A percentile compares a stretch with the other conserved stretches of the same genome.
These are phyloP conservation scores for Corythornis cristatus DNA, from an alignment of 2,113 vertebrate genomes.

Conservation along the genomic window DNA sequence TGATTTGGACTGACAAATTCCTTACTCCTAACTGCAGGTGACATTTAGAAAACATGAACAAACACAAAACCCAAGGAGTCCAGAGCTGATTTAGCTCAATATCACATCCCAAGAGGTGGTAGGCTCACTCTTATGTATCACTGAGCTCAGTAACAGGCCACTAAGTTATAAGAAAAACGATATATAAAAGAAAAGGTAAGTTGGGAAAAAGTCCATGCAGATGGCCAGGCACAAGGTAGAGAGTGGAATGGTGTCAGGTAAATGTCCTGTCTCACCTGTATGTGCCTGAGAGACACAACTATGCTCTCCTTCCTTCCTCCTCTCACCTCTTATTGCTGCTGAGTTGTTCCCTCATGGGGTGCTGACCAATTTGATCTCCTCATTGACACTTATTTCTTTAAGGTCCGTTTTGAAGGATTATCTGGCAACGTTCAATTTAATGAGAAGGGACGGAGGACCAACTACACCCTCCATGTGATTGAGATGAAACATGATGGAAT, in stretches of 20 bases:
- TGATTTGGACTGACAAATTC: constrained; percentile 6
- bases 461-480: constrained; percentile 94
- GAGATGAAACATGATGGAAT: constrained; percentile 92
- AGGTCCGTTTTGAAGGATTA: constrained; percentile 94
- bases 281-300: not conserved
- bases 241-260: accelerated
- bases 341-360: accelerated
- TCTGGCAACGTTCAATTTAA: constrained; percentile 98
- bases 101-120: not conserved
- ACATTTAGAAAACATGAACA: not conserved
- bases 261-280: not conserved
- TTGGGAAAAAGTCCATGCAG: not conserved
- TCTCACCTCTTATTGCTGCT: not conserved
- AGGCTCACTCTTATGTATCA: not conserved
- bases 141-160: not conserved
- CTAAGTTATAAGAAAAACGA: not conserved
- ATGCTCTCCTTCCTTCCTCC: not conserved
- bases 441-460: constrained; percentile 94
- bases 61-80: not conserved
- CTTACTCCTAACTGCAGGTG: not conserved
- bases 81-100: not conserved
- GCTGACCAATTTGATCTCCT: not conserved
- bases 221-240: not conserved
- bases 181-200: not conserved
- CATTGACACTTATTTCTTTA: constrained; percentile 9